These are phyloP conservation scores for Pycnomerus fuliginosus DNA, from an alignment of 2,888 invertebrate genomes.

Conservation along the genomic window DNA sequence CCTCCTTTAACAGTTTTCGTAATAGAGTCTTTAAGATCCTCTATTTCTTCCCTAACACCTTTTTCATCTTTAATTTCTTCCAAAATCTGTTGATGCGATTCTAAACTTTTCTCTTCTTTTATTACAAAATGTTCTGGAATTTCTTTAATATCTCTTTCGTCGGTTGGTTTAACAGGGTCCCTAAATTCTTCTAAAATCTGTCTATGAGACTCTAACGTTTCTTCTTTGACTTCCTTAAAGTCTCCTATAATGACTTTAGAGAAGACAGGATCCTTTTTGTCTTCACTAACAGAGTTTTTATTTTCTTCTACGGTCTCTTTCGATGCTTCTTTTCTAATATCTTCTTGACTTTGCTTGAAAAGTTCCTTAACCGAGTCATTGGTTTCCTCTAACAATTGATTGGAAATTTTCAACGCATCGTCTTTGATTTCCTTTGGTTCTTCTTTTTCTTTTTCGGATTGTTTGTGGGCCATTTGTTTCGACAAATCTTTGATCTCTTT, in stretches of 20 bases:
- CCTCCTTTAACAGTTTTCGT: conserved; percentile 16
- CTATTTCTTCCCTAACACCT: conserved; percentile 18
- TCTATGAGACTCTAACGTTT: background rate
- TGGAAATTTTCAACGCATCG: too few species aligned
- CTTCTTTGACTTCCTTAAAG: background rate
- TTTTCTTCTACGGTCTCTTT: conserved; percentile 6
- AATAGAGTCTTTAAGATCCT: conserved; percentile 20
- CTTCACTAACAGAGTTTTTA: conserved; percentile 3
- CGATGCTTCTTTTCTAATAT: background rate
- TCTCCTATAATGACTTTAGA: conserved; percentile 1
- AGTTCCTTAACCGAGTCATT: too few species aligned
- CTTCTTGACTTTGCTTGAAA: too few species aligned
- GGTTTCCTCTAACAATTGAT: too few species aligned
- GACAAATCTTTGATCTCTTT: too few species aligned
- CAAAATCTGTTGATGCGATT: too few species aligned
- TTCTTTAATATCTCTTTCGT: conserved; percentile 8
- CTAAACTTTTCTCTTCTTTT: too few species aligned
- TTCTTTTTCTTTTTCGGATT: too few species aligned
- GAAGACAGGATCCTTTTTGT: conserved; percentile 3
- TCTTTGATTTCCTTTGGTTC: too few species aligned
- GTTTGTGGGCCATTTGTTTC: too few species aligned
- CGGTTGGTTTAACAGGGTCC: conserved; percentile 5
- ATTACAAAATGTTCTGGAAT: too few species aligned
- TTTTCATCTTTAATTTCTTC: conserved; percentile 9
- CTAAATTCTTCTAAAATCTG: conserved; percentile 19